Evolutionary conservation across 2,113 vertebrate genomes (phyloP), one percentile per base, ranked within the genome.

Genomic region (Semnornis frantzii): DNA sequence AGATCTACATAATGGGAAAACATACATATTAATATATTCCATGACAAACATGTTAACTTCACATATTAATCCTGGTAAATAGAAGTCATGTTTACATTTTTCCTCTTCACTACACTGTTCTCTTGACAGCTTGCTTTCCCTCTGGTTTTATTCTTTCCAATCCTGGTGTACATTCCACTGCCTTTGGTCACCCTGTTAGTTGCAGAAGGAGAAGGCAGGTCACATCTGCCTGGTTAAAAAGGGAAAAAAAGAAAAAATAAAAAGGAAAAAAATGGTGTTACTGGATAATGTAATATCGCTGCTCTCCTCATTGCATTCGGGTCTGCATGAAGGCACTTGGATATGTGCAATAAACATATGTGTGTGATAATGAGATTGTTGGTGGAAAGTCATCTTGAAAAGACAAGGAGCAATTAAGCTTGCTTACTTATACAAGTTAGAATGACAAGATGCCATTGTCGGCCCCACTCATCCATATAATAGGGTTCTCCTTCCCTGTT

Each of bases 371-470:
- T 91, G 95, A 97, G 97, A 94, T 92, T 94, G 95, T 89, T 96
- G 98, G 95, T 96, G 96, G 91, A 95, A 93, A 96, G 89, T 89
- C 92, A 86, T 95, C 96, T 92, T 74, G 93, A 86, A 96, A 96
- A 97, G 95, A 97, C 96, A 92, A 93, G 95, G 91, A 82, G 97
- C 96, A 97, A 96, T 97, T 97, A 97, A 95, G 97, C 94, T 95
- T 94, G 93, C 96, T 95, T 97, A 96, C 96, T 96, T 90, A 73
- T 90, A 97, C 92, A 89, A 92, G 95, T 87, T 90, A 88, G 97
- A 95, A 77, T 95, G 97, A 97, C 96, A 96, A 94, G 95, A 91
- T 82, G 97, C 97, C 94, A 82, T 89, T 74, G 78, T 85, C 5
- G 52, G 92, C 91, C 93, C 88, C 15, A 6, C 91, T 97, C 96